Conservation (phyloP, 2,888 invertebrate species). For the Heterodera filipjevi region DNA sequence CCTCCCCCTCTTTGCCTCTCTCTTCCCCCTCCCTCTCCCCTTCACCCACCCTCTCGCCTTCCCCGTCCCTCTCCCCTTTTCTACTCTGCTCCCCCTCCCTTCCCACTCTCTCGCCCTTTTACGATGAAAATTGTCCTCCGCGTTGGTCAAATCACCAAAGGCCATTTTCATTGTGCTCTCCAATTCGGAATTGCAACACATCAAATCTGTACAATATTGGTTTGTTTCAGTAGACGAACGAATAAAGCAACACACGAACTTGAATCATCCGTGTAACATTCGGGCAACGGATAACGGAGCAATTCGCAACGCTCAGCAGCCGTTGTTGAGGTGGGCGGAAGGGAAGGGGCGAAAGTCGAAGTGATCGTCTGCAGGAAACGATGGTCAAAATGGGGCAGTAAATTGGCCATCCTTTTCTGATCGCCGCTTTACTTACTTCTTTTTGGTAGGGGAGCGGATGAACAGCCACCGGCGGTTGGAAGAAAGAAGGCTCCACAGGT, state of each 20-base stretch:
- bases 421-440: neutral
- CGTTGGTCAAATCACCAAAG: conserved; percentile 38
- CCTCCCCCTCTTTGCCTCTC: neutral
- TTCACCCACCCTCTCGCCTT: neutral
- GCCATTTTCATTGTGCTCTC: conserved; percentile 56
- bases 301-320: conserved; percentile 19
- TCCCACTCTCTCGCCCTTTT: neutral
- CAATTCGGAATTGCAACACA: conserved; percentile 61
- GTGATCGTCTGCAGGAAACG: neutral
- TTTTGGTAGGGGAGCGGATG: neutral
- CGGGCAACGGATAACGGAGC: conserved; percentile 51
- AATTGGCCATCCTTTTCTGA: too few relatives aligned
- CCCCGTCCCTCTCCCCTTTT: too few relatives aligned
- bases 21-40: too few relatives aligned
- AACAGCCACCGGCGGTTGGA: neutral
- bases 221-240: too few relatives aligned
- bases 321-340: conserved; percentile 17
- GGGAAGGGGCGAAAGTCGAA: neutral
- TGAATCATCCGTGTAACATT: conserved; percentile 59
- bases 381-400: too few relatives aligned
- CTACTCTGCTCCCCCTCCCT: too few relatives aligned
- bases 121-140: neutral
- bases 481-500: conserved; percentile 15
- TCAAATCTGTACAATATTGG: conserved; percentile 46
- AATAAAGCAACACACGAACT: too few relatives aligned